A percentile compares a stretch with the other conserved stretches of the same genome.
These are phyloP conservation scores for Scylla paramamosain DNA, from an alignment of 1,140 invertebrate species.

Conservation along the genomic window DNA sequence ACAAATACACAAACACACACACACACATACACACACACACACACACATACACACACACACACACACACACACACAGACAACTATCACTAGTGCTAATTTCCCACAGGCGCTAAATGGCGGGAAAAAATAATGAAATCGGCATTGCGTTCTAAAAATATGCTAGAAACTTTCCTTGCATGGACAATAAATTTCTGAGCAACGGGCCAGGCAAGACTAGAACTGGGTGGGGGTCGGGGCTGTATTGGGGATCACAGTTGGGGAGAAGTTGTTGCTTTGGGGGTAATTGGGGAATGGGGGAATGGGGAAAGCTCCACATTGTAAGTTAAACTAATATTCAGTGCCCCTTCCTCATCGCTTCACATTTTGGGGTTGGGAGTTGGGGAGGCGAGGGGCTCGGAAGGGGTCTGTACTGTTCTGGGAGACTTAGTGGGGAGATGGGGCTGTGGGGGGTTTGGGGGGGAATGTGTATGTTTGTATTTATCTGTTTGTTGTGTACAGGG, in stretches of 20 bases:
- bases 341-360: not conserved
- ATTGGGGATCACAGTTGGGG: too few species aligned
- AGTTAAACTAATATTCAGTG: not conserved
- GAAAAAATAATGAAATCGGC: not conserved
- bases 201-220: not conserved
- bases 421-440: too few species aligned
- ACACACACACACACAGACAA: not conserved
- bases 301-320: not conserved
- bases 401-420: too few species aligned
- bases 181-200: not conserved
- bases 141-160: not conserved
- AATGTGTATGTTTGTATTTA: not conserved
- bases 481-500: not conserved
- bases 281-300: too few species aligned
- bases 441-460: not conserved
- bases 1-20: not conserved
- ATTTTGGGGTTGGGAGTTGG: too few species aligned
- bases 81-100: not conserved
- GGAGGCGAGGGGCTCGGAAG: too few species aligned
- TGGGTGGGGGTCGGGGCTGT: too few species aligned
- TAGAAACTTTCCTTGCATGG: not conserved
- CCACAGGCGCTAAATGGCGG: not conserved
- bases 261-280: not conserved
- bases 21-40: too few species aligned
- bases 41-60: not conserved